Evolutionary conservation across 1,140 invertebrate genomes (phyloP).

Genomic region (Uloborus diversus): DNA sequence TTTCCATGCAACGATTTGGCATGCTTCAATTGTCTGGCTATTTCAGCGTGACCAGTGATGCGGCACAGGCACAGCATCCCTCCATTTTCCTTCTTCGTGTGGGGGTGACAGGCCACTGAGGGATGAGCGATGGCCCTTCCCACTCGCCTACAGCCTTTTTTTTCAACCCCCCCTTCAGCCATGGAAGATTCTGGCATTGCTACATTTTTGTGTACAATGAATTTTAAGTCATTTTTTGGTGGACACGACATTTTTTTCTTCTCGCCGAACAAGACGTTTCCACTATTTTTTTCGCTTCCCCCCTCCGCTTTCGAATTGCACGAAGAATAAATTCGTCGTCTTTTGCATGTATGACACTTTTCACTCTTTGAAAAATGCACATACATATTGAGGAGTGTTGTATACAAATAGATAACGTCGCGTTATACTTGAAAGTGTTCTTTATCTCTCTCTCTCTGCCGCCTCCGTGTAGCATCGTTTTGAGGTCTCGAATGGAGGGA

Average conservation of each 20-base stretch:
- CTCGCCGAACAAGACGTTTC: conserved; percentile 45
- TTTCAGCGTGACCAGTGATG: conserved; percentile 46
- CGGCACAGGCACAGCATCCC: conserved; percentile 33
- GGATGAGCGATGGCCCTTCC: conserved; percentile 48
- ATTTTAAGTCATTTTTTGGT: conserved; percentile 56
- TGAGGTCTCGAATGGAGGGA: background rate
- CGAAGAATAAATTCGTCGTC: conserved; percentile 50
- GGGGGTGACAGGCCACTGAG: conserved; percentile 43
- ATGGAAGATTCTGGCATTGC: conserved; percentile 24
- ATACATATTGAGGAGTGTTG: conserved; percentile 55
- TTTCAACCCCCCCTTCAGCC: background rate
- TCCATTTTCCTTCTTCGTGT: conserved; percentile 16
- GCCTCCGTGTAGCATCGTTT: conserved; percentile 29
- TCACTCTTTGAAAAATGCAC: conserved; percentile 54
- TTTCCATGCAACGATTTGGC: conserved; percentile 56
- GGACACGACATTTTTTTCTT: conserved; percentile 49
- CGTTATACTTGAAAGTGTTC: conserved; percentile 35
- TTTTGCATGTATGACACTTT: conserved; percentile 56
- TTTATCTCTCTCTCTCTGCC: conserved; percentile 34
- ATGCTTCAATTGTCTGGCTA: conserved; percentile 56
- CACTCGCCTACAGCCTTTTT: conserved; percentile 14
- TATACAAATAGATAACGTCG: conserved; percentile 53
- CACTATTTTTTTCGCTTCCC: conserved; percentile 23
- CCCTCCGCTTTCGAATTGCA: conserved; percentile 42
- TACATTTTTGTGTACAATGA: conserved; percentile 55